Conservation (phyloP, 2,888 invertebrate genomes). For the Ectemnius lituratus region DNA sequence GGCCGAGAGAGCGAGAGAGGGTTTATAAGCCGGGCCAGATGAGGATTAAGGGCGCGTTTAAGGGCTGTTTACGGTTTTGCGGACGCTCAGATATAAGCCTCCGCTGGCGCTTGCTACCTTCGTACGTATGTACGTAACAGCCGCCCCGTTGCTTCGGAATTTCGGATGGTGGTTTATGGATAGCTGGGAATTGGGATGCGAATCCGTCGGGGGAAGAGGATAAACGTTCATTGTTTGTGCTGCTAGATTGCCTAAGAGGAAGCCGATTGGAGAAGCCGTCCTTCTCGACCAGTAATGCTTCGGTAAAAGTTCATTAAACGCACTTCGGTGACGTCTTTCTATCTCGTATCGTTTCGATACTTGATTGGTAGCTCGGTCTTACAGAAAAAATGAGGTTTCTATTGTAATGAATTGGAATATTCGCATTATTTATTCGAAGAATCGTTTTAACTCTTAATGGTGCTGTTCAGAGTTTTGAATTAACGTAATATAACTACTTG, state of each 20-base stretch:
- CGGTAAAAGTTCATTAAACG: too few species aligned
- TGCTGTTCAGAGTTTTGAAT: too few species aligned
- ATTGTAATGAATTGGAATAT: too few species aligned
- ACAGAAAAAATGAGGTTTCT: too few species aligned
- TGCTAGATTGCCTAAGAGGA: constrained; percentile 36
- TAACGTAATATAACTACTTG: too few species aligned
- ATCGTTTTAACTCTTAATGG: too few species aligned
- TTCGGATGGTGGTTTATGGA: constrained; percentile 57
- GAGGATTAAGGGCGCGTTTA: constrained; percentile 66
- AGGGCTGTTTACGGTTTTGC: constrained; percentile 68
- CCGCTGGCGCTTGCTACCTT: not conserved
- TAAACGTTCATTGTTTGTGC: constrained; percentile 45
- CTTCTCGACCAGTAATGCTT: constrained; percentile 19
- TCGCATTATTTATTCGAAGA: too few species aligned
- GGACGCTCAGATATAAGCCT: constrained; percentile 49
- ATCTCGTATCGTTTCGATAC: too few species aligned
- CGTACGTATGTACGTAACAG: constrained; percentile 11
- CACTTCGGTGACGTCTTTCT: too few species aligned
- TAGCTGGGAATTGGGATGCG: constrained; percentile 41
- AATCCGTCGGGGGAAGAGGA: constrained; percentile 27
- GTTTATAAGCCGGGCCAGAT: constrained; percentile 40
- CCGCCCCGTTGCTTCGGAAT: constrained; percentile 42
- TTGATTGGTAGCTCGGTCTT: too few species aligned
- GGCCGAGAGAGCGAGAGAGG: constrained; percentile 8
- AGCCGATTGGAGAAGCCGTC: constrained; percentile 9